Conservation (phyloP, 2,888 invertebrate genomes). For the Malacosoma neustria region DNA sequence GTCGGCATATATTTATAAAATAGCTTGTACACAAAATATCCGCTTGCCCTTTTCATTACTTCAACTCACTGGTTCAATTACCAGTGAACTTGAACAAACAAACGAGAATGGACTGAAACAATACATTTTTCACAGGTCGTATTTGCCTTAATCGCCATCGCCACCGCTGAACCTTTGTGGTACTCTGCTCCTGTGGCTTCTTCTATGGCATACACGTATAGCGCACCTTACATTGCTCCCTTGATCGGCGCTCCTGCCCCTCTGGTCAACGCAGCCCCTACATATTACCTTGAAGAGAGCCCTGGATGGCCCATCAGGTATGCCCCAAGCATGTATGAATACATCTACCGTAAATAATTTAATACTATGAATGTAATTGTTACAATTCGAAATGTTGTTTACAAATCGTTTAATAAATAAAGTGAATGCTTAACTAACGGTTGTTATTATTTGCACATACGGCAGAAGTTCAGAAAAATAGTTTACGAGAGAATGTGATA, state of each 20-base stretch:
- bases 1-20: background rate
- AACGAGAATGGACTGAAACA: background rate
- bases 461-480: too few relatives aligned
- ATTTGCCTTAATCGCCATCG: slow-evolving; percentile 25
- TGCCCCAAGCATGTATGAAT: slow-evolving; percentile 26
- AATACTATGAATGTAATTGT: too few relatives aligned
- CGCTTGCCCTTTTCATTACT: background rate
- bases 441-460: slow-evolving; percentile 1
- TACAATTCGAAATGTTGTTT: too few relatives aligned
- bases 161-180: slow-evolving; percentile 29
- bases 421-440: background rate
- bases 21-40: background rate
- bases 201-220: slow-evolving; percentile 34
- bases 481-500: too few relatives aligned
- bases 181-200: slow-evolving; percentile 19
- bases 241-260: slow-evolving; percentile 20
- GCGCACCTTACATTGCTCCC: slow-evolving; percentile 25
- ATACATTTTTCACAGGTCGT: slow-evolving; percentile 22
- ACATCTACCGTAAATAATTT: slow-evolving; percentile 20
- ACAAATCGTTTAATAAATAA: background rate
- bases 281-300: slow-evolving; percentile 5
- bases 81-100: too few relatives aligned
- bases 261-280: slow-evolving; percentile 25
- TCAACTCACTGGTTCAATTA: background rate
- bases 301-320: slow-evolving; percentile 23